Evolutionary conservation across 2,888 invertebrate genomes (phyloP).

Genomic region (Parnassius apollo): DNA sequence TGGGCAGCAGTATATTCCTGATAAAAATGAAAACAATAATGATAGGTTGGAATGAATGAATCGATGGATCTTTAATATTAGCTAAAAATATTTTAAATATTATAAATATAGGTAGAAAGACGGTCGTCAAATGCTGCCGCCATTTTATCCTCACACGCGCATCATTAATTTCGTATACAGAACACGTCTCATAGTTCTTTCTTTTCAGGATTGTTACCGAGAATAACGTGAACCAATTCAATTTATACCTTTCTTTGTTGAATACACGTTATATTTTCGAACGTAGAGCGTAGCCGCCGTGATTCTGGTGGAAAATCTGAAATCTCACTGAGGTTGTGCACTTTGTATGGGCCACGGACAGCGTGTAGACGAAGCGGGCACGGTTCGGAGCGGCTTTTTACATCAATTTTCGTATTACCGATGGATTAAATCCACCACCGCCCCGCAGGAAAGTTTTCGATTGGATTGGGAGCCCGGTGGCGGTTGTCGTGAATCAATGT

Average conservation of each 20-base stretch:
- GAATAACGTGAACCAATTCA: constrained; percentile 62
- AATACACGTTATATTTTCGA: constrained; percentile 66
- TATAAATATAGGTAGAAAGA: not conserved
- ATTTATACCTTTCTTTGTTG: constrained; percentile 66
- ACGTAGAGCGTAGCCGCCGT: constrained; percentile 46
- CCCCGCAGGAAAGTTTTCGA: constrained; percentile 66
- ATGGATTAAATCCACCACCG: constrained; percentile 77
- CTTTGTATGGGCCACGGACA: constrained; percentile 65
- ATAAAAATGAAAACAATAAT: too few relatives aligned
- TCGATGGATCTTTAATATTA: too few relatives aligned
- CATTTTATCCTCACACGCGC: constrained; percentile 46
- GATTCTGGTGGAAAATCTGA: constrained; percentile 67
- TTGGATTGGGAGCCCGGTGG: constrained; percentile 62
- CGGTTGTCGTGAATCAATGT: constrained; percentile 70
- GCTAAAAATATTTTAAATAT: not conserved
- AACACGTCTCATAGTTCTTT: constrained; percentile 76
- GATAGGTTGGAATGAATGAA: too few relatives aligned
- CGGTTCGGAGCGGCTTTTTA: constrained; percentile 66
- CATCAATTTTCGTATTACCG: constrained; percentile 80
- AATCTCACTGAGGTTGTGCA: constrained; percentile 55
- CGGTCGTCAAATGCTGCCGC: constrained; percentile 49
- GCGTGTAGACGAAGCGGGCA: constrained; percentile 42
- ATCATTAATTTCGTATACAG: constrained; percentile 47
- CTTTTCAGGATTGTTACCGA: constrained; percentile 76
- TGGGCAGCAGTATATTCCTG: too few relatives aligned